A percentile compares a stretch with the other conserved stretches of the same genome.
Evolutionary conservation across 2,888 invertebrate species (phyloP).

Genomic region (Gibbula magus): DNA sequence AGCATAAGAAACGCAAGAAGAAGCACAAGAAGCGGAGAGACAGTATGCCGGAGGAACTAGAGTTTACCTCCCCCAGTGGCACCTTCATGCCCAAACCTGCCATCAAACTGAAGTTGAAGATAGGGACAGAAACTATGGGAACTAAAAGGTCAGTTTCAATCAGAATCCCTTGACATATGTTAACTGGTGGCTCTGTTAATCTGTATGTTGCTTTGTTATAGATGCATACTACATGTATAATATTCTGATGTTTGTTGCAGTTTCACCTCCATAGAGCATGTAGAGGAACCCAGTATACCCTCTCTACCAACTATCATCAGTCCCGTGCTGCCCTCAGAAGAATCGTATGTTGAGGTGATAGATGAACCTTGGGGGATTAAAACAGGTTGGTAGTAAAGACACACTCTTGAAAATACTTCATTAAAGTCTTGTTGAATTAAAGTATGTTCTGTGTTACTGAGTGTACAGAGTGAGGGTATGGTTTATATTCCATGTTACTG

Average conservation of each 20-base stretch:
- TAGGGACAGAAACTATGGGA: slow-evolving; percentile 69
- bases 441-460: no score
- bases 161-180: no score
- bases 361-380: slow-evolving; percentile 51
- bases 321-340: slow-evolving; percentile 26
- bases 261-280: slow-evolving; percentile 31
- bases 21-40: slow-evolving; percentile 62
- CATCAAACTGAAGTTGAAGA: slow-evolving; percentile 70
- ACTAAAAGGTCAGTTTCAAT: slow-evolving; percentile 62
- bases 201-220: no score
- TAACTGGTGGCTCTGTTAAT: no score
- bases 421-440: no score
- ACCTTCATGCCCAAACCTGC: slow-evolving; percentile 58
- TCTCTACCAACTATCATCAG: not conserved
- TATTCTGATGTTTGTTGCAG: no score
- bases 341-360: slow-evolving; percentile 55
- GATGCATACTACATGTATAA: no score
- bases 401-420: no score
- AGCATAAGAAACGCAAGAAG: slow-evolving; percentile 70
- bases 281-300: not conserved
- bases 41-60: not conserved
- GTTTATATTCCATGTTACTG: no score
- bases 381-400: not conserved
- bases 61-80: slow-evolving; percentile 26
- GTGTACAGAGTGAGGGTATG: no score